Evolutionary conservation across 2,113 vertebrate genomes (phyloP).

Genomic region (Nematolebias whitei): DNA sequence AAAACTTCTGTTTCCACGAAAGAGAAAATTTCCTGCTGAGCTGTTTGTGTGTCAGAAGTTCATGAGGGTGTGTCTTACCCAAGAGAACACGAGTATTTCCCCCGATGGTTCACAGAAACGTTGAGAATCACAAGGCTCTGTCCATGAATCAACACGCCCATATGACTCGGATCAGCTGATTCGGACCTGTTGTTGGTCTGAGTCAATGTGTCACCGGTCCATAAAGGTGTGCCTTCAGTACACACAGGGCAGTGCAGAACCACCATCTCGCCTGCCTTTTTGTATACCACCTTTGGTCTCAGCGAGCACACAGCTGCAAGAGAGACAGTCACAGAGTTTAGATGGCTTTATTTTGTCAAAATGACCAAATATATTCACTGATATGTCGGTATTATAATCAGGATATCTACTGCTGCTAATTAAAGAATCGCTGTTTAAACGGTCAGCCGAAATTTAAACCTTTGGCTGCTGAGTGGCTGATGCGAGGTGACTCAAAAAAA

Average conservation of each 20-base stretch:
- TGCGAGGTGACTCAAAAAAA: too few relatives aligned
- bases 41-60: too few relatives aligned
- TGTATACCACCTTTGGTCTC: not conserved
- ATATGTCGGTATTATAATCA: too few relatives aligned
- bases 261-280: constrained; percentile 47
- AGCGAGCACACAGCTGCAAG: constrained; percentile 23
- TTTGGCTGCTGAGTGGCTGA: too few relatives aligned
- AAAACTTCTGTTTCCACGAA: not conserved
- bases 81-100: constrained; percentile 62
- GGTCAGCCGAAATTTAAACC: too few relatives aligned
- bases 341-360: too few relatives aligned
- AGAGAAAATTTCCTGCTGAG: too few relatives aligned
- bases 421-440: too few relatives aligned
- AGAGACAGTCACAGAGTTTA: not conserved
- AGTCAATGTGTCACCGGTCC: constrained; percentile 32
- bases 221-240: not conserved
- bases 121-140: constrained; percentile 33
- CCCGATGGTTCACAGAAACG: constrained; percentile 38
- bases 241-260: accelerated
- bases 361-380: too few relatives aligned
- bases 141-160: constrained; percentile 23
- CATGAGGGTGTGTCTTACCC: constrained; percentile 34
- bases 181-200: constrained; percentile 18
- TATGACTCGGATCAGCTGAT: too few relatives aligned
- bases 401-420: too few relatives aligned